Evolutionary conservation across 2,113 vertebrate species (phyloP), one percentile per base, ranked within the genome.

Genomic region (Nematolebias whitei): DNA sequence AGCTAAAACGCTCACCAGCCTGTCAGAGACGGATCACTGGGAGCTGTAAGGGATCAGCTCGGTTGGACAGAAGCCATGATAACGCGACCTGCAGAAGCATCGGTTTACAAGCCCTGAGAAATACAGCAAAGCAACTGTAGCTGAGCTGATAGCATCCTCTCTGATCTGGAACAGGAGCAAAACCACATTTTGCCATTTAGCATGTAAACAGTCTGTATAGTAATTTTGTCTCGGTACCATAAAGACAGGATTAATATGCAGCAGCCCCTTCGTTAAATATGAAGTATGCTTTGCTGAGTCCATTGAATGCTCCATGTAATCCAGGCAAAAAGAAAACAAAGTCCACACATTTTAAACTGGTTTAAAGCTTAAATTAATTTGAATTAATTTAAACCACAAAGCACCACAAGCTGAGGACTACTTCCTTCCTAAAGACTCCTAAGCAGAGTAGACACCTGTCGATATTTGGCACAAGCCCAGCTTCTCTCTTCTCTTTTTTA

Each of bases 21-120:
- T 78, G 74, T 82, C 83, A 78, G 70, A 49, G 32, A 57, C 29
- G 55, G 51, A 71, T 65, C 61, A 43, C 40, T 16, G 53, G 20
- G 44, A 71, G 67, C 71, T 40, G 58, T 39, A 18, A 64, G 61
- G 2, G n/a, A 55, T 66, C 10, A 13, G 50, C 74, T 68, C 50
- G 29, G 43, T 66, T 60, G 66, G 74, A 67, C 51, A 56, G 64
- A 19, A 69, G 59, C 47, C 53, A 51, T 20, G 64, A 80, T 16
- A 32, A 58, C 54, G 53, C 9, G n/a, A 70, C 70, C 66, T 56
- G 68, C 24, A 23, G 66, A 40, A 24, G 59, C 13, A 29, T 23
- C 44, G n/a, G 24, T 71, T 70, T 68, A 47, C 50, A 66, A 12
- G 66, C 35, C 56, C 26, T 2, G 2, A 67, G 56, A 78, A 51